Evolutionary conservation across 2,113 vertebrate species (phyloP).

Genomic region (Ardeotis arabs): DNA sequence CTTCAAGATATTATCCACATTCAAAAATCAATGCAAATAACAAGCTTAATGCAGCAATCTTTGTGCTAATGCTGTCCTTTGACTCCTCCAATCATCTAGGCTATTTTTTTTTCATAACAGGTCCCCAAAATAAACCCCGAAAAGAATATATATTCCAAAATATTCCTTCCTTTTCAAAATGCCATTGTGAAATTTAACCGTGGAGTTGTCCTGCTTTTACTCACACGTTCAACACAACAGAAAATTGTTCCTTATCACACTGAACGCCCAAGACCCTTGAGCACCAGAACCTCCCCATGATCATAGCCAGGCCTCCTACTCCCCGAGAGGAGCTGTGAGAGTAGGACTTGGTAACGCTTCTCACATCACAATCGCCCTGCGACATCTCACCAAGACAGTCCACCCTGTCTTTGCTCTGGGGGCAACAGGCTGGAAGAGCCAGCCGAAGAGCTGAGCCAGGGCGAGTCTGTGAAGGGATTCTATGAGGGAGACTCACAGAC

Average conservation of each 20-base stretch:
- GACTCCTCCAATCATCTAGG: not conserved
- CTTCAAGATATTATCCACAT: not conserved
- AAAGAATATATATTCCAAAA: not conserved
- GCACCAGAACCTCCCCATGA: not conserved
- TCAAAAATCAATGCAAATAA: not conserved
- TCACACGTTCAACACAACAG: rapidly evolving
- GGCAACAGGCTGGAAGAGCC: not conserved
- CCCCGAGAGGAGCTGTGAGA: not conserved
- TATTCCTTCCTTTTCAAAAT: not conserved
- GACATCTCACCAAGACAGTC: not conserved
- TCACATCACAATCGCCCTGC: not conserved
- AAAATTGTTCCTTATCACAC: not conserved
- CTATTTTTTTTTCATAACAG: not conserved
- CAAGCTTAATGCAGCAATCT: not conserved
- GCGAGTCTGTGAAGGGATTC: not conserved
- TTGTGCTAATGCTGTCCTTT: not conserved
- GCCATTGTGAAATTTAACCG: not conserved
- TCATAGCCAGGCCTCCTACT: not conserved
- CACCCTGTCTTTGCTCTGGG: not conserved
- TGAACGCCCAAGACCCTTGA: not conserved
- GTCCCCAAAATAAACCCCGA: not conserved
- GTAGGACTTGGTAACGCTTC: not conserved
- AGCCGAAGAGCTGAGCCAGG: not conserved
- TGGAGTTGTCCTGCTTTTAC: not conserved
- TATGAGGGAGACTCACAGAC: not conserved